Conservation (phyloP, 2,797 vertebrate species). For the Mormyrus hasselquistii region DNA sequence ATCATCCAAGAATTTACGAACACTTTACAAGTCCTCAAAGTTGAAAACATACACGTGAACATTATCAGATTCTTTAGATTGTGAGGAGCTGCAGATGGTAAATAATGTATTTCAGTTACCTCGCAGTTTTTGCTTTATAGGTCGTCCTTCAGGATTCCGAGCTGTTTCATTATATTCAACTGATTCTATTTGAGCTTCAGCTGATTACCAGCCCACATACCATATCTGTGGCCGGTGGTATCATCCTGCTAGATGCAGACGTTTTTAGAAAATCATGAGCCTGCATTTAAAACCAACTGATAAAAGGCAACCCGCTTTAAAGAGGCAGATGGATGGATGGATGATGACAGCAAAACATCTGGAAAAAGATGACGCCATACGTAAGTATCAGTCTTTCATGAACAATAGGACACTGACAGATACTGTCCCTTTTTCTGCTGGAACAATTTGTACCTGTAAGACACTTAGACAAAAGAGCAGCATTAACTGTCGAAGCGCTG, state of each 20-base stretch:
- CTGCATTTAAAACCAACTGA: neutral
- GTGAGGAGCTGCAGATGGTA: neutral
- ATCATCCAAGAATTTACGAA: neutral
- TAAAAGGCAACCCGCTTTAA: neutral
- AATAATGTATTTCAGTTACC: neutral
- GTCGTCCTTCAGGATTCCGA: neutral
- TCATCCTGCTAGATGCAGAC: neutral
- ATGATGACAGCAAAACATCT: neutral
- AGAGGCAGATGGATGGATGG: neutral
- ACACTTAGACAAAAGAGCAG: neutral
- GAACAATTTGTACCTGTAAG: neutral
- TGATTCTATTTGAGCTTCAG: neutral
- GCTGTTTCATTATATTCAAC: neutral
- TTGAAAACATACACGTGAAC: neutral
- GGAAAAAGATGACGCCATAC: neutral
- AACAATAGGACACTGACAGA: neutral
- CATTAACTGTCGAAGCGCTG: neutral
- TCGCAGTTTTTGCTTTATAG: neutral
- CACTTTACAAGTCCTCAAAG: neutral
- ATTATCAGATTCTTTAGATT: neutral
- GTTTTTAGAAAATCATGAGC: neutral
- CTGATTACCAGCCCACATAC: neutral
- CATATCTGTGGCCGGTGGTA: neutral
- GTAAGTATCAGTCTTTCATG: neutral
- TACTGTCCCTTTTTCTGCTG: neutral